A percentile compares a stretch with the other conserved stretches of the same genome.
These are phyloP conservation scores for Coremacera marginata DNA, from an alignment of 2,888 invertebrate genomes.

Conservation along the genomic window DNA sequence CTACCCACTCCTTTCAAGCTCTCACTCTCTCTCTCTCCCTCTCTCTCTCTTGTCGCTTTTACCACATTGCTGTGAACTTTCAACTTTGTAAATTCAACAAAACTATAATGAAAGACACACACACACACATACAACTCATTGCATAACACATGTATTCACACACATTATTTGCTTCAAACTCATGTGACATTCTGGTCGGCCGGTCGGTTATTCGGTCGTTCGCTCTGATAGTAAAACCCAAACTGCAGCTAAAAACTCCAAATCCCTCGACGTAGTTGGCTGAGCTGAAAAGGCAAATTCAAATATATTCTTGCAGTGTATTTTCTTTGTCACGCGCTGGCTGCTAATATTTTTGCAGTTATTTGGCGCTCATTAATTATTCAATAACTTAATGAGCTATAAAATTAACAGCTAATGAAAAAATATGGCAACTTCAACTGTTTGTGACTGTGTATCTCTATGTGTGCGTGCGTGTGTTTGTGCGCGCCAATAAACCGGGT, in stretches of 20 bases:
- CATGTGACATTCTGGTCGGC: background rate
- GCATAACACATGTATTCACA: background rate
- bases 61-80: conserved; percentile 13
- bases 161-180: background rate
- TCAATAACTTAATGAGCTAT: conserved; percentile 34
- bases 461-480: background rate
- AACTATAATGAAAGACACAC: conserved; percentile 10
- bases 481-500: background rate
- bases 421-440: conserved; percentile 22
- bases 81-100: conserved; percentile 9
- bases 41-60: background rate
- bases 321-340: background rate
- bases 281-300: background rate
- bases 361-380: conserved; percentile 30
- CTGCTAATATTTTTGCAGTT: background rate
- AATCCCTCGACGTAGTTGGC: background rate
- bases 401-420: conserved; percentile 34
- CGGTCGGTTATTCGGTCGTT: background rate
- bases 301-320: background rate
- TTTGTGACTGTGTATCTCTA: background rate
- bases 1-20: background rate
- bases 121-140: background rate
- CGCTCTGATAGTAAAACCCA: background rate
- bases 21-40: too few species aligned
- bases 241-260: background rate